Base-by-base conservation (phyloP, 1,140 invertebrate genomes). In the Nasonia giraulti region DNA sequence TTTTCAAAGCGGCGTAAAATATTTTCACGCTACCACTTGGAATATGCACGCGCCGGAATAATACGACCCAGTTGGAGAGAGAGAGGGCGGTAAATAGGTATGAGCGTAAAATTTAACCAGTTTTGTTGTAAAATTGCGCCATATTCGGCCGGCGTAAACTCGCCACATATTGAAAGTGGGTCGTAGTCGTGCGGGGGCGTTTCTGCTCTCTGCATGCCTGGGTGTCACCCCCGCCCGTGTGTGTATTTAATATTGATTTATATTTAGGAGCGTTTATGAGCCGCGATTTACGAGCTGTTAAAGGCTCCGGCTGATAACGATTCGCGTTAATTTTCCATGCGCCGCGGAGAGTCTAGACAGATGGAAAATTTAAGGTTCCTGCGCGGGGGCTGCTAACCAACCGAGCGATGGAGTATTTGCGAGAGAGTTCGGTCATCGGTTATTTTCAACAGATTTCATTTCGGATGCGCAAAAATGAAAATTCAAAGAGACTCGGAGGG, bases 31-130 rank as follows among this genome's bases (percentile, higher is more conserved):
- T 3, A 5, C 12, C 3, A 17, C 50, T 55, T 55, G 2, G 12
- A 55, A 20, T 14, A 27, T 27, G 27, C 27, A 27, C 14, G 55
- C 17, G 7, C 40, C 17, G 17, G 17, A 62, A 62, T 62, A 62
- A 62, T 62, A 62, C 55, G 20, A 62, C 3, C 55, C 55, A 62
- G 20, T 62, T 62, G 3, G 55, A 62, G 1, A 5, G 27, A 27
- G 27, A 27, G 27, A 27, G 27, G 27, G 55, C 1, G 0, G 55
- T 62, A 62, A 20, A 6, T 62, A 62, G 17, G 55, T n/a, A 62
- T 62, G 20, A 62, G 55, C 55, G 55, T 62, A 62, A 62, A 62
- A 62, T 62, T 62, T 62, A 62, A 62, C 55, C 55, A n/a, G 55
- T 62, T n/a, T n/a, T 11, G 55, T 17, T 62, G 55, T 62, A 62